Percentiles rank a stretch among this genome's conserved stretches.
Evolutionary conservation across 2,797 vertebrate genomes (phyloP).

Genomic region (Urocyon cinereoargenteus): DNA sequence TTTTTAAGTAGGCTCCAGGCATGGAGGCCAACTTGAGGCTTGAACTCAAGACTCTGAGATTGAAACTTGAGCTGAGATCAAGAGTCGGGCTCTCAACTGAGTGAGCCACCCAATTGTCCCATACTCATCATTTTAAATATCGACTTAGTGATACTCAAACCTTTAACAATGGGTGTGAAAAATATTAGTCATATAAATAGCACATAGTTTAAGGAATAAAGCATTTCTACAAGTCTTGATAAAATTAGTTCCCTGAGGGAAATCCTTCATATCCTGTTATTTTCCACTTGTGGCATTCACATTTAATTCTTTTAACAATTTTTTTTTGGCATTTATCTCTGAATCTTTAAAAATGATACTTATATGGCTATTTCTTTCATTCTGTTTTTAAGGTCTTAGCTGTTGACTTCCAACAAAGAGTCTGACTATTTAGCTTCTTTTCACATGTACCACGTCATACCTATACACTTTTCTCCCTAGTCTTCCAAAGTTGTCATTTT

Average conservation of each 20-base stretch:
- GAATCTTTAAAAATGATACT: conserved; percentile 25
- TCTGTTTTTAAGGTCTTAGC: not conserved
- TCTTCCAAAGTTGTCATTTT: not conserved
- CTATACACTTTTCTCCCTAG: not conserved
- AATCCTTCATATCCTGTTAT: not conserved
- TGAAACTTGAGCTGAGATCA: not conserved
- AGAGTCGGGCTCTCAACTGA: not conserved
- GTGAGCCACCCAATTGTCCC: not conserved
- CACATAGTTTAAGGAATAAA: not conserved
- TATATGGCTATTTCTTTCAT: not conserved
- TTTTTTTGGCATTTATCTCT: not conserved
- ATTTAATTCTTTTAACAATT: conserved; percentile 20
- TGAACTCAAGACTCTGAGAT: not conserved
- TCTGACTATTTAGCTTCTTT: not conserved
- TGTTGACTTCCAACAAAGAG: not conserved
- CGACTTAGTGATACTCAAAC: not conserved
- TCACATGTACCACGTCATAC: not conserved
- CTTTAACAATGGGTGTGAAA: not conserved
- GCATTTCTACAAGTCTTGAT: not conserved
- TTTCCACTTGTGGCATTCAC: not conserved
- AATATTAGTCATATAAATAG: not conserved
- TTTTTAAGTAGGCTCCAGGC: not conserved
- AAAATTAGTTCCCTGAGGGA: conserved; percentile 24
- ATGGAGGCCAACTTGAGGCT: not conserved
- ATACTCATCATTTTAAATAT: not conserved